phyloP scores from a whole-genome alignment of 2,888 invertebrate species.

The Microctonus aethiopoides region DNA sequence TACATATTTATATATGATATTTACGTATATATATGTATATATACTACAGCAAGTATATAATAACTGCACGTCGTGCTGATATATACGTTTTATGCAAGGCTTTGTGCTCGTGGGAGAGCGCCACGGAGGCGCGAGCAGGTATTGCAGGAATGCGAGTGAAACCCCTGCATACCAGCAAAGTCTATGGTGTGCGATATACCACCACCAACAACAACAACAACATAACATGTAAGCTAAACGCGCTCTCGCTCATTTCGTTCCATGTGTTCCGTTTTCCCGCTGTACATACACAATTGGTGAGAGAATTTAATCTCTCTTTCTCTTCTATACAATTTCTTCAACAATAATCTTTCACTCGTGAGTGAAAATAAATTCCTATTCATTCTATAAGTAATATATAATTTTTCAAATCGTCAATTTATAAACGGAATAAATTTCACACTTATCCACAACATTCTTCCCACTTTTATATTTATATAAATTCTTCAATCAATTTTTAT shows the following conservation, averaged over 20 bases:
- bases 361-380: conserved; percentile 3
- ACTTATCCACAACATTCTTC: too few species aligned
- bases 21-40: not conserved
- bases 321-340: not conserved
- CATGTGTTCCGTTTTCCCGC: conserved; percentile 11
- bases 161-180: conserved; percentile 40
- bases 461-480: too few species aligned
- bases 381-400: too few species aligned
- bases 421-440: not conserved
- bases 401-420: too few species aligned
- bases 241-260: not conserved
- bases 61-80: not conserved
- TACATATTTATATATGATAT: too few species aligned
- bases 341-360: not conserved
- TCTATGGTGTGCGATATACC: conserved; percentile 36
- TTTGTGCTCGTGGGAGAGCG: conserved; percentile 32
- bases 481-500: too few species aligned
- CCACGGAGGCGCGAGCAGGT: conserved; percentile 31
- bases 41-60: too few species aligned
- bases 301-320: not conserved
- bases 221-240: not conserved
- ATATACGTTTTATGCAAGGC: conserved; percentile 1
- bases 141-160: conserved; percentile 47
- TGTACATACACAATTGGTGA: not conserved
- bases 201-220: conserved; percentile 8